These are phyloP conservation scores for Micropoecilia bifurca DNA, from an alignment of 2,797 vertebrate genomes.

Conservation along the genomic window DNA sequence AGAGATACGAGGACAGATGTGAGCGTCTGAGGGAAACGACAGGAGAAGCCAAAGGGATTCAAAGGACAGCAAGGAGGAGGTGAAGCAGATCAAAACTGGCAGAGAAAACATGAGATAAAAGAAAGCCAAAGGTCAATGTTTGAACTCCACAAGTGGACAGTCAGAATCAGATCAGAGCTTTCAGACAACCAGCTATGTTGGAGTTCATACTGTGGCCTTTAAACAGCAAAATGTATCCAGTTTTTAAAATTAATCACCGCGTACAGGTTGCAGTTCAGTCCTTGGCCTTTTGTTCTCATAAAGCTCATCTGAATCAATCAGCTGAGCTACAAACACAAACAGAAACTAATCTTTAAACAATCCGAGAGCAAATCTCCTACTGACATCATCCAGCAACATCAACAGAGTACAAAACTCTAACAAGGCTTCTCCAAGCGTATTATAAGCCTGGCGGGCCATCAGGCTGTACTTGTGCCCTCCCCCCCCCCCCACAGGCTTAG, in stretches of 20 bases:
- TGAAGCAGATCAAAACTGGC: conserved; percentile 30
- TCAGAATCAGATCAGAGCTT: conserved; percentile 32
- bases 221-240: conserved; percentile 1
- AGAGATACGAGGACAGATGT: conserved; percentile 27
- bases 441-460: no score
- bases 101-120: conserved; percentile 10
- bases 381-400: not conserved
- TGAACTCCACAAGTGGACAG: conserved; percentile 39
- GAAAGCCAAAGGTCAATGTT: conserved; percentile 22
- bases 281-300: not conserved
- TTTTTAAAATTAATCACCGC: conserved; percentile 15
- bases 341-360: conserved; percentile 2
- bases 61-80: conserved; percentile 11
- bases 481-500: no score
- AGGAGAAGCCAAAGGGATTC: conserved; percentile 18
- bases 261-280: not conserved
- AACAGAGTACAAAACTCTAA: not conserved
- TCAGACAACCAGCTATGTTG: conserved; percentile 24
- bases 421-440: no score
- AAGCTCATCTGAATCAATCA: not conserved
- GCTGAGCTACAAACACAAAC: not conserved
- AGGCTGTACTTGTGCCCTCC: no score
- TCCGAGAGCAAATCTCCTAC: not conserved
- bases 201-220: conserved; percentile 20
- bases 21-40: conserved; percentile 19